Percentiles rank a stretch among this genome's conserved stretches.
phyloP scores from a whole-genome alignment of 1,140 invertebrate genomes.

The Drosophila seguyi region DNA sequence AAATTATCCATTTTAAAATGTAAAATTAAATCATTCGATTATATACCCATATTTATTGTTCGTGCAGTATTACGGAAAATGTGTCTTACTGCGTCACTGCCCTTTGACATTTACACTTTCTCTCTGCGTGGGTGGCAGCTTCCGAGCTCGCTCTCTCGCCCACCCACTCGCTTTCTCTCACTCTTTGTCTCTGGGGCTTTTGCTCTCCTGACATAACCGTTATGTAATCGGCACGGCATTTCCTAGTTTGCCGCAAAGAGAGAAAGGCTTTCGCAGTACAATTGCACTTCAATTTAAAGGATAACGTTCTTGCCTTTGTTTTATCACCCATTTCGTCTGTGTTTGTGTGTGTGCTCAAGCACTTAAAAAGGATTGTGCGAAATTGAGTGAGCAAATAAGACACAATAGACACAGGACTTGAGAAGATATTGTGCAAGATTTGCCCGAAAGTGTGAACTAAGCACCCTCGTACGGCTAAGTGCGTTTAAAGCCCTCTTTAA shows the following conservation, averaged over 20 bases:
- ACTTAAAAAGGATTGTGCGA: slow-evolving; percentile 32
- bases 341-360: slow-evolving; percentile 19
- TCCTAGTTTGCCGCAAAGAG: slow-evolving; percentile 25
- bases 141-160: slow-evolving; percentile 24
- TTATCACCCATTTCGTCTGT: slow-evolving; percentile 22
- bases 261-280: slow-evolving; percentile 32
- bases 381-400: slow-evolving; percentile 28
- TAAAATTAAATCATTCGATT: neutral
- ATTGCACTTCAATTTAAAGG: slow-evolving; percentile 75
- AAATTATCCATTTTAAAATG: neutral
- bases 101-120: slow-evolving; percentile 69
- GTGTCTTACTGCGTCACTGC: slow-evolving; percentile 64
- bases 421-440: slow-evolving; percentile 23
- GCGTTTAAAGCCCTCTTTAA: slow-evolving; percentile 23
- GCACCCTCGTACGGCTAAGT: slow-evolving; percentile 9
- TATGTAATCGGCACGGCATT: slow-evolving; percentile 65
- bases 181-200: slow-evolving; percentile 10
- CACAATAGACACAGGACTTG: slow-evolving; percentile 24
- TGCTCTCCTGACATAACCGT: slow-evolving; percentile 59
- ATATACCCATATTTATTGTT: neutral
- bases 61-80: slow-evolving; percentile 28
- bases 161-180: slow-evolving; percentile 13
- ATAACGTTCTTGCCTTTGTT: slow-evolving; percentile 66
- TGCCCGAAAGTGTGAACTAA: slow-evolving; percentile 34
- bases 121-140: slow-evolving; percentile 43